Evolutionary conservation across 2,797 vertebrate species (phyloP), one percentile per base, ranked within the genome.

Genomic region (Urocyon cinereoargenteus): DNA sequence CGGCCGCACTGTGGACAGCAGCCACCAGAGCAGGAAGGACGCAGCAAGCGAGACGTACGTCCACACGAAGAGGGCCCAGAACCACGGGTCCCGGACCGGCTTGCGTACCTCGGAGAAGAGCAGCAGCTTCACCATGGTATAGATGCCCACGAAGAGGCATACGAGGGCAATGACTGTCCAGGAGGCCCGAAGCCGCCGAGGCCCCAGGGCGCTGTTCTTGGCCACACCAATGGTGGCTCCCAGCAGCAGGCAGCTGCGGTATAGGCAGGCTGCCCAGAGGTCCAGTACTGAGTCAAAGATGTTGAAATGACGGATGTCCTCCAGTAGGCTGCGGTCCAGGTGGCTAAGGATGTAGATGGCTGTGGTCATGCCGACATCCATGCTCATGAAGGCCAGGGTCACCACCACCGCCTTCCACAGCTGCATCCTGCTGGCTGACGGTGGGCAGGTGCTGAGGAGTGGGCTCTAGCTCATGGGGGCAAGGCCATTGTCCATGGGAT

Each of bases 61-160:
- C 99, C 99, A 99, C 49, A 98, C 98, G 21, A 99, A 99, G 40
- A 99, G 98, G 90, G 99, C 98, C 98, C 99, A 99, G 91, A 99
- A 98, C 99, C 99, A 99, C 1, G 99, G 99, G 95, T 99, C 99
- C 96, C 95, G 97, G 95, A 99, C 97, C 40, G 98, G 99, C 73
- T 98, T 96, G 26, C 97, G 98, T 84, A 99, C 97, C 98, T 99
- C 99, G 0, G 99, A 99, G 97, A 99, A 99, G 85, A 99, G 99
- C 97, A 99, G 99, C 98, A 99, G 97, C 98, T 99, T 99, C 95
- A 98, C 98, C 98, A 99, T 86, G 86, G 99, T 97, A 12, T 99
- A 99, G 96, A 99, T 99, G 95, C 99, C 98, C 97, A 99, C 96
- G 0, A 98, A 95, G 82, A 99, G 98, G 98, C 99, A 99, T 97